Conservation (phyloP, 2,888 invertebrate genomes). For the Fragum whitleyi region DNA sequence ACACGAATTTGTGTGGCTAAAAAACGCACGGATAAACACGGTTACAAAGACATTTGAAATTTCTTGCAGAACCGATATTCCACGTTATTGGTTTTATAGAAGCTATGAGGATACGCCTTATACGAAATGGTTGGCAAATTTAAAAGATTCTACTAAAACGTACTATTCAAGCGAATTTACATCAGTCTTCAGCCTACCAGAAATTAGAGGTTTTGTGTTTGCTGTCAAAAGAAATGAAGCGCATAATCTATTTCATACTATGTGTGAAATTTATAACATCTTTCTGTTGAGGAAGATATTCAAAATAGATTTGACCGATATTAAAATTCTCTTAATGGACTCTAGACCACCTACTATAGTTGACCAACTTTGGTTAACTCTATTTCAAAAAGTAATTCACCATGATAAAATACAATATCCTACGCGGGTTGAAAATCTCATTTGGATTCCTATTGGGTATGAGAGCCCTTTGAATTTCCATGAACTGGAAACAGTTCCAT, state of each 20-base stretch:
- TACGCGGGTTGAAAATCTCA: slow-evolving; percentile 38
- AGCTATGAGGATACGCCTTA: background rate
- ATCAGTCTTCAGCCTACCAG: background rate
- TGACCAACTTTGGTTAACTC: slow-evolving; percentile 26
- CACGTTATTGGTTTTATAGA: background rate
- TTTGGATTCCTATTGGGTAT: slow-evolving; percentile 56
- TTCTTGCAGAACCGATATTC: background rate
- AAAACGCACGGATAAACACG: background rate
- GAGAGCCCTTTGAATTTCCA: slow-evolving; percentile 59
- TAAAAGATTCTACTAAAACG: background rate
- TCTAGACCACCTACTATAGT: background rate
- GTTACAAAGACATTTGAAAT: background rate
- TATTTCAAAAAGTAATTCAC: slow-evolving; percentile 43
- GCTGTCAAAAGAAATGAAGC: background rate
- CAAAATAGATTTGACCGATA: background rate
- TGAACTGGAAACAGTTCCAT: slow-evolving; percentile 30
- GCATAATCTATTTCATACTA: background rate
- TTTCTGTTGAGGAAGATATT: background rate
- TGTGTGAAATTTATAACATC: background rate
- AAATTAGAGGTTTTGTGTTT: background rate
- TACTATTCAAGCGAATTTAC: too few species aligned
- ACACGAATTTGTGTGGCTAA: background rate
- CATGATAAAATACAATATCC: slow-evolving; percentile 22
- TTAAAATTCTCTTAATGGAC: background rate
- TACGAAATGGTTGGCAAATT: background rate